Percentiles rank a stretch among this genome's conserved stretches.
Evolutionary conservation across 35 echinoderm and acorn worm species (phyloP).

Genomic region (Amphiura filiformis): DNA sequence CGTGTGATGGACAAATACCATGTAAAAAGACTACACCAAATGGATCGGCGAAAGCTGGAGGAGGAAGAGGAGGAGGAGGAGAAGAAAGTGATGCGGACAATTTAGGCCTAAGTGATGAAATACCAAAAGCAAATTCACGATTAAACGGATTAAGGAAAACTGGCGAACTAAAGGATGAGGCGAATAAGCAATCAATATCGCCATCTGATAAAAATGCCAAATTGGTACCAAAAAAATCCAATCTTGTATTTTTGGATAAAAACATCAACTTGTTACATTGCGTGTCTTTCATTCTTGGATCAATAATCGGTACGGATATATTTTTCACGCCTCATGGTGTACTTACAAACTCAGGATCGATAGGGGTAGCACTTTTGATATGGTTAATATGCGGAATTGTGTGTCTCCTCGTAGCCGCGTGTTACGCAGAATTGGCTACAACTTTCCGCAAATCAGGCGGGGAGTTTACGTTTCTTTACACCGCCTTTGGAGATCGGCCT

Average conservation of each 20-base stretch:
- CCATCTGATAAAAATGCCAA: too few relatives aligned
- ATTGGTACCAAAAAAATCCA: too few relatives aligned
- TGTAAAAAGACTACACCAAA: too few relatives aligned
- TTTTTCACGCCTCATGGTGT: constrained; percentile 52
- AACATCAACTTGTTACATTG: constrained; percentile 34
- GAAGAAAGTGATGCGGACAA: too few relatives aligned
- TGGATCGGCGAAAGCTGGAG: too few relatives aligned
- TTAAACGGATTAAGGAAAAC: too few relatives aligned
- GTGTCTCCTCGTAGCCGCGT: constrained; percentile 69
- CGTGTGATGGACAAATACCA: too few relatives aligned
- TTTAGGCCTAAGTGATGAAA: too few relatives aligned
- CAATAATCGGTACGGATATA: constrained; percentile 34
- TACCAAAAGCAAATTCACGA: too few relatives aligned
- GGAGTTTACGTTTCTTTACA: constrained; percentile 70
- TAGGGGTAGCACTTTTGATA: constrained; percentile 47
- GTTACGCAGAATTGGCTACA: constrained; percentile 71
- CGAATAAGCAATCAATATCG: too few relatives aligned
- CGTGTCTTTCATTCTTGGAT: constrained; percentile 43
- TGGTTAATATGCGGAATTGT: constrained; percentile 34
- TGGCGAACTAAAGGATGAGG: too few relatives aligned
- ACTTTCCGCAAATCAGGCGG: constrained; percentile 44
- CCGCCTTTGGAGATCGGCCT: constrained; percentile 39
- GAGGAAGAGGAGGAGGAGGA: too few relatives aligned
- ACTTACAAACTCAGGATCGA: constrained; percentile 49
- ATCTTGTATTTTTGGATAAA: neutral